These are phyloP conservation scores for Trichonephila clavipes DNA, from an alignment of 1,140 invertebrate genomes.

Conservation along the genomic window DNA sequence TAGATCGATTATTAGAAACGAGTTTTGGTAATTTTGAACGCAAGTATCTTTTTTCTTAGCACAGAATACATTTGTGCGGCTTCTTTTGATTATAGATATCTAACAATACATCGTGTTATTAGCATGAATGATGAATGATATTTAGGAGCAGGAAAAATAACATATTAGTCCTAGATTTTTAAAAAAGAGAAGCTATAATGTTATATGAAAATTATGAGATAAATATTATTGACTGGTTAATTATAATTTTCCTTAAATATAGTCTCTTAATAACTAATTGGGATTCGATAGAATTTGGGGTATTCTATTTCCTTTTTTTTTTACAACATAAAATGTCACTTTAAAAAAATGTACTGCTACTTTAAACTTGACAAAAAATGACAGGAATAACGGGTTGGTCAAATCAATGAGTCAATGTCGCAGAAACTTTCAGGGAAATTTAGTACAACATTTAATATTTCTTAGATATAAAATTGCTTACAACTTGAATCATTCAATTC, in stretches of 20 bases:
- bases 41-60: neutral
- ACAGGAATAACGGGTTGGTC: too few species aligned
- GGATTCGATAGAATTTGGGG: neutral
- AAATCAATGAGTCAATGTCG: too few species aligned
- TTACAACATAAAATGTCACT: neutral
- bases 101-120: neutral
- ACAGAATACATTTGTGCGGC: neutral
- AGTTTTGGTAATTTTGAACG: neutral
- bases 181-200: neutral
- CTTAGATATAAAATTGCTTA: too few species aligned
- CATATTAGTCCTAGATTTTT: neutral
- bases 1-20: neutral
- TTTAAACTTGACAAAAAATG: too few species aligned
- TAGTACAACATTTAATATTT: too few species aligned
- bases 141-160: neutral
- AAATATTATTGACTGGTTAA: neutral
- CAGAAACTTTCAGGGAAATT: too few species aligned
- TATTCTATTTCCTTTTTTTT: neutral
- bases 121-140: conserved; percentile 12
- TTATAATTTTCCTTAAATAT: neutral
- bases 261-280: neutral
- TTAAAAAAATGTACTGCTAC: too few species aligned
- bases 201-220: neutral
- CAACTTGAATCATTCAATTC: too few species aligned
- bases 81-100: conserved; percentile 5